Conservation (phyloP, 1,140 invertebrate genomes). For the Batillaria attramentaria region DNA sequence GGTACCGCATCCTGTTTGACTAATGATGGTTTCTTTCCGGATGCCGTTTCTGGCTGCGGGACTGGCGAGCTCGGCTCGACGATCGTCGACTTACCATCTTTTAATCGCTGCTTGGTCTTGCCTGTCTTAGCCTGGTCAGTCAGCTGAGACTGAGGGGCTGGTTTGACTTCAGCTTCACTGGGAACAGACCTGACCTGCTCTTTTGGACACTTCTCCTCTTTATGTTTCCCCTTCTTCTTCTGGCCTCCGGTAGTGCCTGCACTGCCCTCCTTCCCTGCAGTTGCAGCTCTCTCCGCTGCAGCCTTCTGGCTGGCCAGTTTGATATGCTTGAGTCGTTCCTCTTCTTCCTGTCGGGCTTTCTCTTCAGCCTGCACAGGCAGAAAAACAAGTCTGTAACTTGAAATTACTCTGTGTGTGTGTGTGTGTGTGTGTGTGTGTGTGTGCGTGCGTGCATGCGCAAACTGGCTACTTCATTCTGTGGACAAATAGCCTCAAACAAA, state of each 20-base stretch:
- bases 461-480: too few species aligned
- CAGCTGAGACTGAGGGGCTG: background rate
- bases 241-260: background rate
- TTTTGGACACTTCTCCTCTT: constrained; percentile 38
- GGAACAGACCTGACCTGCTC: constrained; percentile 48
- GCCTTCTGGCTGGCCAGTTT: constrained; percentile 72
- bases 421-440: too few species aligned
- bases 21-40: too few species aligned
- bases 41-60: too few species aligned
- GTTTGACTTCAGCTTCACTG: background rate
- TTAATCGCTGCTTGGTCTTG: constrained; percentile 19
- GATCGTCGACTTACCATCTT: constrained; percentile 23
- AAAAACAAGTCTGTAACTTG: background rate
- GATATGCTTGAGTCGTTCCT: constrained; percentile 44
- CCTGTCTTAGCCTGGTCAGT: background rate
- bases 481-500: too few species aligned
- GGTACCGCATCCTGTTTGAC: too few species aligned
- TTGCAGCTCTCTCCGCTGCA: constrained; percentile 48
- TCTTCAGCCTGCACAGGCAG: constrained; percentile 55
- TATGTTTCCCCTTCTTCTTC: constrained; percentile 51
- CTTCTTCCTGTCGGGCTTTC: constrained; percentile 51
- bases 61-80: too few species aligned
- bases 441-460: too few species aligned
- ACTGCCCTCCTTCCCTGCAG: constrained; percentile 3
- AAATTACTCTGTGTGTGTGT: too few species aligned